Conservation (phyloP, 2,888 invertebrate species). For the Euspilapteryx auroguttella region DNA sequence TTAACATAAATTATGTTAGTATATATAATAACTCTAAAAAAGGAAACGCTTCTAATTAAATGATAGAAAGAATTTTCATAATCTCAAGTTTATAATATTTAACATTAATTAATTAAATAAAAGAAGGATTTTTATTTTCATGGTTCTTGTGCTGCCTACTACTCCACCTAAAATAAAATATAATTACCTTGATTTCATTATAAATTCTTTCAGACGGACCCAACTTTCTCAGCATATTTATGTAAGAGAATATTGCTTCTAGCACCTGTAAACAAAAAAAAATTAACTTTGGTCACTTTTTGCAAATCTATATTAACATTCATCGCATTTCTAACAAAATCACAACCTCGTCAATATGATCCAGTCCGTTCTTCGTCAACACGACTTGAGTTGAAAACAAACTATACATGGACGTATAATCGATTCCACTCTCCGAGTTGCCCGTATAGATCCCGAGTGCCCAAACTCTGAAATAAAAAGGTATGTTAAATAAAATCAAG, state of each 20-base stretch:
- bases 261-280: constrained; percentile 61
- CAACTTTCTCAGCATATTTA: constrained; percentile 68
- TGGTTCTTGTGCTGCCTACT: too few relatives aligned
- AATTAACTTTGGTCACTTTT: background rate
- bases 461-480: constrained; percentile 66
- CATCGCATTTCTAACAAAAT: too few relatives aligned
- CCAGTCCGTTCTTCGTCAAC: constrained; percentile 77
- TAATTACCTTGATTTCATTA: constrained; percentile 62
- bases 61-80: too few relatives aligned
- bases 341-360: constrained; percentile 64
- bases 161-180: too few relatives aligned
- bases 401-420: constrained; percentile 78
- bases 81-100: too few relatives aligned
- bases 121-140: too few relatives aligned
- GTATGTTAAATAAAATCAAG: too few relatives aligned
- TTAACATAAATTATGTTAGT: too few relatives aligned
- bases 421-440: constrained; percentile 74
- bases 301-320: constrained; percentile 6
- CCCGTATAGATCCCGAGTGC: constrained; percentile 72
- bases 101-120: too few relatives aligned
- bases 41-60: too few relatives aligned
- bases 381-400: constrained; percentile 72
- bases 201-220: constrained; percentile 73
- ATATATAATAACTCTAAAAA: too few relatives aligned
- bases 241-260: constrained; percentile 76